Base-by-base conservation (phyloP, 2,113 vertebrate species). In the Anoplopoma fimbria region DNA sequence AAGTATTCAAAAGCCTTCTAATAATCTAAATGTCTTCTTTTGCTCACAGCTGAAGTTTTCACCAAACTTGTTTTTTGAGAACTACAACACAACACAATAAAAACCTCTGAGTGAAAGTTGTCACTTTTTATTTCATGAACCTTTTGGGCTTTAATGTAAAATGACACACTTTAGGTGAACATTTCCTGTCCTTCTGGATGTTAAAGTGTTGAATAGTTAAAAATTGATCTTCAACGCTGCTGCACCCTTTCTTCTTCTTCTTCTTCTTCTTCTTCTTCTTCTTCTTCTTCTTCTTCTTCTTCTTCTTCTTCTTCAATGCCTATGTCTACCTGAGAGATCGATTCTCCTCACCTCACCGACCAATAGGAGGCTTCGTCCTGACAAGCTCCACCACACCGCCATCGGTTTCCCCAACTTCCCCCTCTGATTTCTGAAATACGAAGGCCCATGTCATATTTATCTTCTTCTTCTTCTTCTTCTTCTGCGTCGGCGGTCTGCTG, bases 341-440 rank as follows among this genome's bases (percentile, higher is more conserved):
- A 13, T 45, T 78, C 14, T 53, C 55, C 21, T 19, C 45, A 25
- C 29, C 7, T 21, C 6, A 4, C 31, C 25, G 70, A 62, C 25
- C 31, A 55, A 23, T 17, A 1, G 15, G 27, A 49, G 29, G 23
- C 33, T 15, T 42, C 2, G 3, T 15, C 53, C 49, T 29, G 2
- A 53, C 40, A 13, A 79, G 63, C 40, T 10, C 0, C 2, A 33
- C 34, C n/a, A 8, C 47, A 1, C 72, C 1, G 40, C 53, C n/a
- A 57, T 17, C 13, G 51, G 61, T 84, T 78, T 69, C 63, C 60
- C 49, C 42, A 9, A n/a, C n/a, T 42, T 69, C n/a, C 42, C 55
- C 12, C 70, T 75, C 34, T 55, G 51, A 67, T 78, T 74, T 60
- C 21, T 92, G 82, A 92, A 93, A 88, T 87, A 95, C 91, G 75